These are phyloP conservation scores for Phortica magna DNA, from an alignment of 2,888 invertebrate genomes.

Conservation along the genomic window DNA sequence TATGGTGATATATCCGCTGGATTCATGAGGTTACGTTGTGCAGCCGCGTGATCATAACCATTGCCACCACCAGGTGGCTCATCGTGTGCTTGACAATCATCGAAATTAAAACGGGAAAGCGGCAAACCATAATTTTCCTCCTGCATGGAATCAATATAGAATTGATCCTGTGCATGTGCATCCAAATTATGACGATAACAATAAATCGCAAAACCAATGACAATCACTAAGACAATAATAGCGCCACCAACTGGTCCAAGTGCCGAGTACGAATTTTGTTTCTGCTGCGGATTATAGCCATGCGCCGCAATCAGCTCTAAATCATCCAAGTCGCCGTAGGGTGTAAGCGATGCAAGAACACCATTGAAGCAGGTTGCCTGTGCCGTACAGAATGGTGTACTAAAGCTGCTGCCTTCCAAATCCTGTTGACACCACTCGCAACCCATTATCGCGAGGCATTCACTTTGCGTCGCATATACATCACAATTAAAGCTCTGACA, in stretches of 20 bases:
- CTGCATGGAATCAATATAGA: slow-evolving; percentile 80
- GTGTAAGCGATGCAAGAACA: slow-evolving; percentile 88
- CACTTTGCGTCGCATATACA: slow-evolving; percentile 81
- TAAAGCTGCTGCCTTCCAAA: slow-evolving; percentile 84
- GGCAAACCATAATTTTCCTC: slow-evolving; percentile 82
- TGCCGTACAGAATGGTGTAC: slow-evolving; percentile 88
- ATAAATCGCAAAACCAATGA: slow-evolving; percentile 90
- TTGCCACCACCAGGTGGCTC: slow-evolving; percentile 80
- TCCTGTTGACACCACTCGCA: slow-evolving; percentile 95
- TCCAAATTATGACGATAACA: slow-evolving; percentile 86
- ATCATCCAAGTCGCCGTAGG: slow-evolving; percentile 80
- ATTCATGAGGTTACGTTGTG: slow-evolving; percentile 82
- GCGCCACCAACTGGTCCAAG: slow-evolving; percentile 93
- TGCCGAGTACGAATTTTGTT: slow-evolving; percentile 82
- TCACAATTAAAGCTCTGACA: slow-evolving; percentile 86
- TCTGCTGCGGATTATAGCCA: slow-evolving; percentile 74
- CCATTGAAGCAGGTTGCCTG: slow-evolving; percentile 92
- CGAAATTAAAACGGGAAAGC: slow-evolving; percentile 86
- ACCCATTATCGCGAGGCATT: slow-evolving; percentile 87
- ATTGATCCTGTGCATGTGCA: slow-evolving; percentile 76
- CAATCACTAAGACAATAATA: slow-evolving; percentile 88
- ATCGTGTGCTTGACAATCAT: slow-evolving; percentile 81
- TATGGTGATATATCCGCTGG: slow-evolving; percentile 87
- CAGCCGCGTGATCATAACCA: slow-evolving; percentile 71
- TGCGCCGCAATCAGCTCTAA: slow-evolving; percentile 72